Evolutionary conservation across 2,797 vertebrate genomes (phyloP).

Genomic region (Silurus lanzhouensis): DNA sequence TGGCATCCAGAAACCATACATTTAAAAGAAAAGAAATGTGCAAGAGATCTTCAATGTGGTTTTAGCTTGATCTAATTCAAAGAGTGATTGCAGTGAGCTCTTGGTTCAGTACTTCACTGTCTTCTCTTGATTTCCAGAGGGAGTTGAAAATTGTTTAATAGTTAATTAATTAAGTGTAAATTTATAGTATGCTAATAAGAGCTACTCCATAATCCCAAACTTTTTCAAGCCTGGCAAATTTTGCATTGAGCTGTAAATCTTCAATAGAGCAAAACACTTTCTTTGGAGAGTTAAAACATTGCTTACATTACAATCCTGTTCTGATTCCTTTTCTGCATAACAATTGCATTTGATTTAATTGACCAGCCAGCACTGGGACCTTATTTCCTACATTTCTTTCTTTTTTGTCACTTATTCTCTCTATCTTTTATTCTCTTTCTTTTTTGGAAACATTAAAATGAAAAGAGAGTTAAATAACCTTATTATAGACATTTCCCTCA

Average conservation of each 20-base stretch:
- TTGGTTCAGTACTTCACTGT: too few relatives aligned
- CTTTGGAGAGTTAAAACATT: neutral
- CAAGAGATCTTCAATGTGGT: too few relatives aligned
- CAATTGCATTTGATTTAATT: neutral
- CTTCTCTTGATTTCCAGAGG: too few relatives aligned
- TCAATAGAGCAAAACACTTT: neutral
- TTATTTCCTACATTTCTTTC: neutral
- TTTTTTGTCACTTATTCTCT: neutral
- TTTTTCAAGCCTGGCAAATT: neutral
- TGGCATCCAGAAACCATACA: too few relatives aligned
- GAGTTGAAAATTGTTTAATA: too few relatives aligned
- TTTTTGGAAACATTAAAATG: neutral
- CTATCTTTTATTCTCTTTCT: neutral
- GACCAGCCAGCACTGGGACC: neutral
- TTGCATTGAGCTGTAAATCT: neutral
- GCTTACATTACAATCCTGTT: neutral
- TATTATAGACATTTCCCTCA: neutral
- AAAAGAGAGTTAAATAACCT: neutral
- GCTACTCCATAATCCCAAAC: neutral
- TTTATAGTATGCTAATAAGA: neutral
- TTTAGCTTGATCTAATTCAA: too few relatives aligned
- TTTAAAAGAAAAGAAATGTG: too few relatives aligned
- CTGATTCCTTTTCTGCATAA: neutral
- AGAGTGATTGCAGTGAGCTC: too few relatives aligned
- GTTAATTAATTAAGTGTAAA: neutral